A percentile compares a stretch with the other conserved stretches of the same genome.
Evolutionary conservation across 2,113 vertebrate species (phyloP).

Genomic region (Empidonax traillii): DNA sequence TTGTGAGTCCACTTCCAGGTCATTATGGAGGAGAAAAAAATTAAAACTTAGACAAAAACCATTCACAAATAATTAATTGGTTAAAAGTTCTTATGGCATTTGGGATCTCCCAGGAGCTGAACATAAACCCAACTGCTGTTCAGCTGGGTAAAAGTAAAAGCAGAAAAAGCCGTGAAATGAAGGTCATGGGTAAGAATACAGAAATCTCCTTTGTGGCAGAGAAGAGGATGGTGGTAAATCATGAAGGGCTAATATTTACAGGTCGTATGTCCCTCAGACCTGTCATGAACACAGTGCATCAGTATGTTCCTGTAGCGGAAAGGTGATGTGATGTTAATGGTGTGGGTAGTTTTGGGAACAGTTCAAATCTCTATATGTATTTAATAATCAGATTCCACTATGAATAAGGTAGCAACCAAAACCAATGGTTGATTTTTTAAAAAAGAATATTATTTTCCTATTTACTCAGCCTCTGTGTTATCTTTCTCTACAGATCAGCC

Average conservation of each 20-base stretch:
- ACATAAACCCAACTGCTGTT: background rate
- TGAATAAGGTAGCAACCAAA: background rate
- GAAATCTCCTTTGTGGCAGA: background rate
- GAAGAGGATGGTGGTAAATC: background rate
- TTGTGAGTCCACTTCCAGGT: background rate
- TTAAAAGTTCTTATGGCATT: background rate
- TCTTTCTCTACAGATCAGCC: background rate
- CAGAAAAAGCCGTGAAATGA: background rate
- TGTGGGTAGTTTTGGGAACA: background rate
- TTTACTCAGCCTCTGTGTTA: background rate
- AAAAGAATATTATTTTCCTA: background rate
- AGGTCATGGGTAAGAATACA: background rate
- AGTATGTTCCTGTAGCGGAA: background rate
- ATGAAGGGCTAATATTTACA: background rate
- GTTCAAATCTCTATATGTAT: background rate
- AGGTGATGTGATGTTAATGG: background rate
- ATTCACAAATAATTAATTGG: background rate
- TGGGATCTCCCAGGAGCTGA: background rate
- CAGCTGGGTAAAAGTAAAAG: background rate
- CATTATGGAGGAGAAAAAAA: background rate
- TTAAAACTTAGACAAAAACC: background rate
- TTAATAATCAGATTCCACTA: background rate
- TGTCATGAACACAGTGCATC: background rate
- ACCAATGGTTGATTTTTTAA: background rate
- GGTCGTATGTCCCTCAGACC: background rate